Evolutionary conservation across 2,113 vertebrate species (phyloP).

Genomic region (Zapus hudsonius): DNA sequence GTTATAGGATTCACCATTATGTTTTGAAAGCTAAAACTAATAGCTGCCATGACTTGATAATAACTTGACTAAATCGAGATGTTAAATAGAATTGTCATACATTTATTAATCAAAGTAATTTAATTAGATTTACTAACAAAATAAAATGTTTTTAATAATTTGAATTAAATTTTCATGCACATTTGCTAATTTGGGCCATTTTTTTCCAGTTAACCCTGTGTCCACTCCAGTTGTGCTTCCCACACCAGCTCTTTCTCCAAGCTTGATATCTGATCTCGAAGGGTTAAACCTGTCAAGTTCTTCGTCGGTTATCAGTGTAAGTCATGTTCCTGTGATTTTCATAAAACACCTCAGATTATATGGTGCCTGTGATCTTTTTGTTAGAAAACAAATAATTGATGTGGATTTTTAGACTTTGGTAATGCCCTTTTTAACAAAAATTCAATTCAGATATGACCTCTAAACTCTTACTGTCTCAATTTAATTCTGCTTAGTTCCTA

Average conservation of each 20-base stretch:
- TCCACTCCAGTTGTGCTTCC: conserved; percentile 81
- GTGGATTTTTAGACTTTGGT: conserved; percentile 9
- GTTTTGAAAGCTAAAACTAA: conserved; percentile 55
- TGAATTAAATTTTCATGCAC: conserved; percentile 56
- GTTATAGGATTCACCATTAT: conserved; percentile 57
- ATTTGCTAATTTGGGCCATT: conserved; percentile 64
- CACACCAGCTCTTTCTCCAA: conserved; percentile 86
- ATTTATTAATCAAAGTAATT: conserved; percentile 69
- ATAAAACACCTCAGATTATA: conserved; percentile 24
- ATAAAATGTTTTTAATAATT: conserved; percentile 69
- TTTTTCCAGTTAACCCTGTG: conserved; percentile 84
- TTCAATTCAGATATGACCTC: conserved; percentile 4
- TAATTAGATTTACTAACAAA: conserved; percentile 67
- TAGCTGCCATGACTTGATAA: conserved; percentile 63
- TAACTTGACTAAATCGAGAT: conserved; percentile 60
- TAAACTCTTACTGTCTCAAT: conserved; percentile 11
- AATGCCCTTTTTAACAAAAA: neutral
- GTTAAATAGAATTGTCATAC: conserved; percentile 65
- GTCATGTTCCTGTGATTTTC: conserved; percentile 70
- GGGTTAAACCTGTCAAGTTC: conserved; percentile 91
- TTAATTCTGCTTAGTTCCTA: neutral
- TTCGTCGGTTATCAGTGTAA: conserved; percentile 90
- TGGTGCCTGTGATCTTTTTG: conserved; percentile 33
- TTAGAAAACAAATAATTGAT: conserved; percentile 36
- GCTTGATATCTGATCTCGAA: conserved; percentile 92